Percentiles rank a stretch among this genome's conserved stretches.
phyloP scores from a whole-genome alignment of 1,140 invertebrate genomes.

The Capitella teleta region DNA sequence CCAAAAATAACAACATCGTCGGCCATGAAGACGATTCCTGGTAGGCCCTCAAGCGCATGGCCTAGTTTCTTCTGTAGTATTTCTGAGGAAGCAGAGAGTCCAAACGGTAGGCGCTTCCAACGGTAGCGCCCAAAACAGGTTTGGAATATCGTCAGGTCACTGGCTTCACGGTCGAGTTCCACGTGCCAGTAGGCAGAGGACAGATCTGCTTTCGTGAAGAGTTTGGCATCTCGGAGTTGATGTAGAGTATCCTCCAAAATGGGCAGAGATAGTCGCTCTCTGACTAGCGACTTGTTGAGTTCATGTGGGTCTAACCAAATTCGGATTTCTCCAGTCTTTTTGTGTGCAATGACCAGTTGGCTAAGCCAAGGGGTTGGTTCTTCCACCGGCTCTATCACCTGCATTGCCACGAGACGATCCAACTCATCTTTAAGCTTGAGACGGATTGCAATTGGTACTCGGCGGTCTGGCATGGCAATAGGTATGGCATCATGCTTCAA shows the following conservation, averaged over 20 bases:
- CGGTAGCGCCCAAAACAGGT: not conserved
- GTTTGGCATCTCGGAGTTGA: conserved; percentile 13
- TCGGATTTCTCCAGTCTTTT: not conserved
- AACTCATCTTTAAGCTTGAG: conserved; percentile 1
- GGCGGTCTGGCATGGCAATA: not conserved
- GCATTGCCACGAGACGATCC: not conserved
- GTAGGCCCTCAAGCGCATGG: not conserved
- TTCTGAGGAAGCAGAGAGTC: not conserved
- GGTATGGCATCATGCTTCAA: not conserved
- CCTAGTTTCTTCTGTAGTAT: not conserved
- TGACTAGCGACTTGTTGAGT: not conserved
- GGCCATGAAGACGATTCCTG: conserved; percentile 1
- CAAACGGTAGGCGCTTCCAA: conserved; percentile 1
- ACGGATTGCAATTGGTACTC: not conserved
- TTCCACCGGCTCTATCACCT: not conserved
- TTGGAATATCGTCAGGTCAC: not conserved
- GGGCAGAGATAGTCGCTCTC: conserved; percentile 7
- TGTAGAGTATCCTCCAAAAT: conserved; percentile 20
- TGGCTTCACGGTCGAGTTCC: conserved; percentile 7
- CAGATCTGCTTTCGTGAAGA: conserved; percentile 18
- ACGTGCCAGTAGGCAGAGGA: conserved; percentile 19
- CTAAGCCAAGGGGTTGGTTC: conserved; percentile 1
- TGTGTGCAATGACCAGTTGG: not conserved
- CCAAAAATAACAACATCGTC: conserved; percentile 1
- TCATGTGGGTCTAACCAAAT: not conserved